These are phyloP conservation scores for Schizothorax lantsangensis DNA, from an alignment of 2,797 vertebrate species.

Conservation along the genomic window DNA sequence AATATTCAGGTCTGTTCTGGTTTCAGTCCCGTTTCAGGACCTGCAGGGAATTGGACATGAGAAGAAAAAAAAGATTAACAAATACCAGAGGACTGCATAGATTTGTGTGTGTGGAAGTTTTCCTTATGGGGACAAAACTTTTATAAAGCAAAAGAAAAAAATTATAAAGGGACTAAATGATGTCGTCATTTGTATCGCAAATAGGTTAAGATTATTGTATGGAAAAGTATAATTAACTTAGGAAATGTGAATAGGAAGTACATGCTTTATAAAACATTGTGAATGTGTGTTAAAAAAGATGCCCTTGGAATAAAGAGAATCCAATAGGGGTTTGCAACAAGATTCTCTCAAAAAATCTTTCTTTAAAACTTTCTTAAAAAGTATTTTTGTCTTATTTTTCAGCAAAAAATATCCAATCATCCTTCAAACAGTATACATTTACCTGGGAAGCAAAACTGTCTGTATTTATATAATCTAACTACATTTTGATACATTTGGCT, in stretches of 20 bases:
- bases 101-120: neutral
- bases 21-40: constrained; percentile 66
- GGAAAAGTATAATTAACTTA: neutral
- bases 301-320: neutral
- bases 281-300: neutral
- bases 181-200: neutral
- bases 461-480: neutral
- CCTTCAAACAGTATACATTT: neutral
- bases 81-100: constrained; percentile 13
- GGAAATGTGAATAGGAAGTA: neutral
- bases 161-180: neutral
- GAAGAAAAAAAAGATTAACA: constrained; percentile 50
- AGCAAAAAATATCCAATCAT: neutral
- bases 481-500: neutral
- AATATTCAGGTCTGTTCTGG: constrained; percentile 72
- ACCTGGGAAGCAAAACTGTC: neutral
- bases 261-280: neutral
- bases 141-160: neutral
- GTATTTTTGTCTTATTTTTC: neutral
- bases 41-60: constrained; percentile 42
- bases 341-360: neutral
- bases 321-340: neutral
- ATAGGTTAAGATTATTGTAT: neutral
- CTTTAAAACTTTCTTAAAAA: neutral
- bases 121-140: constrained; percentile 10